These are phyloP conservation scores for Endotricha flammealis DNA, from an alignment of 2,888 invertebrate species.

Conservation along the genomic window DNA sequence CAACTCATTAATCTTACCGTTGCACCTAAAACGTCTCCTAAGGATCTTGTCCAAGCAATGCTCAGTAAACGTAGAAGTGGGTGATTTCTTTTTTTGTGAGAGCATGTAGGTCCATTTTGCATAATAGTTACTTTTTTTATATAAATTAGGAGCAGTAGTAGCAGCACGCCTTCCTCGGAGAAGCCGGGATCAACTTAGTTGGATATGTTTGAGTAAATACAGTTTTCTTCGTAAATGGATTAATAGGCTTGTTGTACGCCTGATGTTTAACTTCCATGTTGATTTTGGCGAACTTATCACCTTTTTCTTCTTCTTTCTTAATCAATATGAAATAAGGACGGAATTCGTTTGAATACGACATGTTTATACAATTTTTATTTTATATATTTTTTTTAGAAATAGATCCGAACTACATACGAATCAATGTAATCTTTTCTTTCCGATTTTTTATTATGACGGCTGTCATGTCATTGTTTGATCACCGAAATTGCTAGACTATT, in stretches of 20 bases:
- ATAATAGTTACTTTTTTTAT: constrained; percentile 16
- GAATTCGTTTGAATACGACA: constrained; percentile 58
- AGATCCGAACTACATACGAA: too few relatives aligned
- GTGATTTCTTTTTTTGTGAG: constrained; percentile 24
- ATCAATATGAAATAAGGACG: constrained; percentile 59
- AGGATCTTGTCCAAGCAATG: constrained; percentile 38
- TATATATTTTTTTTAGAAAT: constrained; percentile 16
- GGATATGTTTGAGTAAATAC: constrained; percentile 63
- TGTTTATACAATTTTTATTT: constrained; percentile 24
- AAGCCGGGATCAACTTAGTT: constrained; percentile 51
- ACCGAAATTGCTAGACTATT: too few relatives aligned
- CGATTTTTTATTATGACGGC: too few relatives aligned
- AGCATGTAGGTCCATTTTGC: constrained; percentile 24
- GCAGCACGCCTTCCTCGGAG: constrained; percentile 56
- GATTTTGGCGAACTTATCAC: constrained; percentile 57
- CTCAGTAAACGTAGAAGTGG: constrained; percentile 38
- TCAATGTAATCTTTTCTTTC: too few relatives aligned
- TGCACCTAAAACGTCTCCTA: constrained; percentile 39
- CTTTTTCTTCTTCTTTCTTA: constrained; percentile 66
- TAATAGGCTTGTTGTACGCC: constrained; percentile 34
- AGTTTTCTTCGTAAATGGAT: constrained; percentile 55
- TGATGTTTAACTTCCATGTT: constrained; percentile 62
- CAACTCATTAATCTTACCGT: constrained; percentile 39
- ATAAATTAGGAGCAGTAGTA: constrained; percentile 42
- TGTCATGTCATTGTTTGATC: too few relatives aligned